phyloP scores from a whole-genome alignment of 35 echinoderm and acorn worm genomes.

The Apostichopus californicus region DNA sequence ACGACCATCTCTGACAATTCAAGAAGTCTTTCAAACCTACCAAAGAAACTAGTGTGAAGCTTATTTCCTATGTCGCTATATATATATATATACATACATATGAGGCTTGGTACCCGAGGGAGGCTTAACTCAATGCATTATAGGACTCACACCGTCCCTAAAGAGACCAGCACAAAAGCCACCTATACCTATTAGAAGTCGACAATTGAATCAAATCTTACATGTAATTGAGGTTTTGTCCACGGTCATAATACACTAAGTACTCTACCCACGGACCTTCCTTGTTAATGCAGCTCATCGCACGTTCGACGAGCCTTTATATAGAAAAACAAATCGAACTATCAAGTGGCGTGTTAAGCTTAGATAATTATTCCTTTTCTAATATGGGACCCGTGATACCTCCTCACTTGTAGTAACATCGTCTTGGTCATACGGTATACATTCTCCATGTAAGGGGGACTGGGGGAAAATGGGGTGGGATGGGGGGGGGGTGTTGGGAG shows the following conservation, averaged over 20 bases:
- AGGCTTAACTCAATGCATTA: conserved; percentile 17
- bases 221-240: conserved; percentile 39
- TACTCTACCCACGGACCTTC: no score
- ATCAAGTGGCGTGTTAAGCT: no score
- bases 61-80: background rate
- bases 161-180: background rate
- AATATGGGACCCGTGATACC: no score
- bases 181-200: conserved; percentile 7
- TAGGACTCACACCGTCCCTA: background rate
- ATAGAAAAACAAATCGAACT: no score
- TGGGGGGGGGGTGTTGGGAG: no score
- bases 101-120: background rate
- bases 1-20: background rate
- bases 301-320: no score
- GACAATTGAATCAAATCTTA: conserved; percentile 3
- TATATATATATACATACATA: background rate
- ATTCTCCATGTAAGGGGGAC: no score
- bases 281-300: no score
- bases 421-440: no score
- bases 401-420: no score
- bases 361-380: no score
- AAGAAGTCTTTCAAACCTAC: background rate
- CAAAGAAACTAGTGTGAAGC: conserved; percentile 14
- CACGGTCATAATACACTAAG: background rate
- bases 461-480: no score